These are phyloP conservation scores for Lutjanus erythropterus DNA, from an alignment of 2,113 vertebrate genomes.

Conservation along the genomic window DNA sequence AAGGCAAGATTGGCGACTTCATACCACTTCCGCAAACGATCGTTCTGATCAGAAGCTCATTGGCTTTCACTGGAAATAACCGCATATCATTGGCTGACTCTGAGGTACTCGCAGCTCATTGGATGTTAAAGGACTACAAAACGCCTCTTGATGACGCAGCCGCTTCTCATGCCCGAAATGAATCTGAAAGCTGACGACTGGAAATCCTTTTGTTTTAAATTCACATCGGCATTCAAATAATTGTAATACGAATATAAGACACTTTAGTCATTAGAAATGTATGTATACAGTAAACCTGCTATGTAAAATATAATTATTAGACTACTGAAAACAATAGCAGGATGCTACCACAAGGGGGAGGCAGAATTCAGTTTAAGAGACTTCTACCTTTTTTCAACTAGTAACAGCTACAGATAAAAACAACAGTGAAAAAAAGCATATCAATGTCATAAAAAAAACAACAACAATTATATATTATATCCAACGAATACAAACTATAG, in stretches of 20 bases:
- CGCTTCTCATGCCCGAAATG: background rate
- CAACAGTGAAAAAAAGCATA: too few species aligned
- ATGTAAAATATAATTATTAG: background rate
- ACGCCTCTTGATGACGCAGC: background rate
- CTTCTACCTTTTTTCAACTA: too few species aligned
- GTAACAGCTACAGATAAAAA: too few species aligned
- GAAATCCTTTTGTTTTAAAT: background rate
- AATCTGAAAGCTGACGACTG: background rate
- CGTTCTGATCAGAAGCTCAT: constrained; percentile 33
- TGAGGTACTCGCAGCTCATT: constrained; percentile 9
- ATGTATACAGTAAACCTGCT: background rate
- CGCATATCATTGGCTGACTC: constrained; percentile 35
- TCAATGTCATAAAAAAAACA: too few species aligned
- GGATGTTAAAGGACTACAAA: constrained; percentile 25
- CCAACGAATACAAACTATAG: too few species aligned
- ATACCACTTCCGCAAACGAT: constrained; percentile 27
- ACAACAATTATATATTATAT: too few species aligned
- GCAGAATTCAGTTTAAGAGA: constrained; percentile 17
- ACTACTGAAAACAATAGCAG: constrained; percentile 15
- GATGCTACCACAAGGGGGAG: constrained; percentile 52
- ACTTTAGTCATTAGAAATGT: background rate
- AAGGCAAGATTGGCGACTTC: background rate
- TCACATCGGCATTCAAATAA: background rate
- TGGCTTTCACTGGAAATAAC: constrained; percentile 4
- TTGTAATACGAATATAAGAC: background rate